Base-by-base conservation (phyloP, 2,888 invertebrate species). In the Orthosia cruda region DNA sequence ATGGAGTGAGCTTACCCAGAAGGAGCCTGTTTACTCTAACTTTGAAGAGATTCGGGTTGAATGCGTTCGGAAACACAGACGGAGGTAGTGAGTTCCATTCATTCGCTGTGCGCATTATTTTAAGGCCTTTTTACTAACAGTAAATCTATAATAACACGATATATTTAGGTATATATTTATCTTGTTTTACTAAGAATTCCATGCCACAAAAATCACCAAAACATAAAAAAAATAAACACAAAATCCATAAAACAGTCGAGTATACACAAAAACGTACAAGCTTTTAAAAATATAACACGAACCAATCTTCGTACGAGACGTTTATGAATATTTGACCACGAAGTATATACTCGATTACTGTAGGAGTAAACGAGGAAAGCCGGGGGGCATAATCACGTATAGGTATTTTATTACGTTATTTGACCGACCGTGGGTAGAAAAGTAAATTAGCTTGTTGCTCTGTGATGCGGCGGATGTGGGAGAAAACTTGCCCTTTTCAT, bases 341-440 rank as follows among this genome's bases (percentile, higher is more conserved):
- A 69, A 50, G 69, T 70, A 70, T 80, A 72, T 74, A 82, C 83
- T 76, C 75, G 55, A 83, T 74, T 82, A 72, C 71, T 76, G 57
- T 72, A 68, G 59, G 49, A 80, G 74, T 80, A 74, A 79, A 85
- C 74, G 81, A 74, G 71, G 40, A 57, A 54, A 75, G 69, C 85
- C 80, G 23, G 71, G 58, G 84, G 71, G 69, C 63, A 69, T 81
- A 77, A 84, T 84, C 83, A 74, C 64, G 71, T 83, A 80, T 83
- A 85, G 85, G 83, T 85, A 83, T 83, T 81, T 81, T 83, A 77
- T 83, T 81, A 74, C 69, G 84, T 83, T 84, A 81, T 84, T 84
- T 72, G 71, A 70, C 74, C 81, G 70, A 52, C 74, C 47, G 71
- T 64, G 78, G 81, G 57, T 47, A n/a, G 76, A 62, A 76, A 76